Conservation (phyloP, 2,888 invertebrate species). For the Notodonta dromedarius region DNA sequence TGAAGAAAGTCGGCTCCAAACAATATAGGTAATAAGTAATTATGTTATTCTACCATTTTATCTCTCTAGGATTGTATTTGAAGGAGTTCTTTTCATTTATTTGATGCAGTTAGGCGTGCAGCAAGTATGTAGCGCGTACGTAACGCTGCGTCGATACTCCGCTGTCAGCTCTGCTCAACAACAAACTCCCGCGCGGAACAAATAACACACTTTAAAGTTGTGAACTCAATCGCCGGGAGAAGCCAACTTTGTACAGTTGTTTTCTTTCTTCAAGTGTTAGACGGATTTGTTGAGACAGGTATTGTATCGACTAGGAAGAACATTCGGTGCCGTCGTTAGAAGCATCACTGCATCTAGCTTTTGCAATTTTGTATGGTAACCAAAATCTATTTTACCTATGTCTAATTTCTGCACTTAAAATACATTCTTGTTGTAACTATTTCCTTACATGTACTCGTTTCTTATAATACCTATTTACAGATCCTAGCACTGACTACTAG, state of each 20-base stretch:
- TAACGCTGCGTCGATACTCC: constrained; percentile 58
- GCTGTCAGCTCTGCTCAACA: constrained; percentile 63
- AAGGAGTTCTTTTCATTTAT: constrained; percentile 21
- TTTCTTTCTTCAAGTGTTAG: constrained; percentile 72
- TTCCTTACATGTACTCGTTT: too few species aligned
- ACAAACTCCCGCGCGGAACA: constrained; percentile 69
- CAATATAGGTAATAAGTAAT: too few species aligned
- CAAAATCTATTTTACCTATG: too few species aligned
- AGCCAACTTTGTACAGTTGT: constrained; percentile 72
- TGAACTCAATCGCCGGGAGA: constrained; percentile 74
- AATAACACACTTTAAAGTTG: constrained; percentile 79
- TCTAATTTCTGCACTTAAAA: too few species aligned
- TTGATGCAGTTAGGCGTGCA: constrained; percentile 34
- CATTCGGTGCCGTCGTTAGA: not conserved
- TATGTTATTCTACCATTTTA: too few species aligned
- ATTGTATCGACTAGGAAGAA: not conserved
- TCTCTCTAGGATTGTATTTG: too few species aligned
- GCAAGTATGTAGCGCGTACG: too few species aligned
- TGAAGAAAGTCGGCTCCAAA: too few species aligned
- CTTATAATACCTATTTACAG: too few species aligned
- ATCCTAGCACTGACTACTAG: too few species aligned
- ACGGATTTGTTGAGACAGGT: constrained; percentile 6
- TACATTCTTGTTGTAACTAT: too few species aligned
- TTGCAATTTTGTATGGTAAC: too few species aligned
- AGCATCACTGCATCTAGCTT: not conserved